A percentile compares a stretch with the other conserved stretches of the same genome.
phyloP scores from a whole-genome alignment of 2,113 vertebrate genomes.

The Psammodynastes pulverulentus region DNA sequence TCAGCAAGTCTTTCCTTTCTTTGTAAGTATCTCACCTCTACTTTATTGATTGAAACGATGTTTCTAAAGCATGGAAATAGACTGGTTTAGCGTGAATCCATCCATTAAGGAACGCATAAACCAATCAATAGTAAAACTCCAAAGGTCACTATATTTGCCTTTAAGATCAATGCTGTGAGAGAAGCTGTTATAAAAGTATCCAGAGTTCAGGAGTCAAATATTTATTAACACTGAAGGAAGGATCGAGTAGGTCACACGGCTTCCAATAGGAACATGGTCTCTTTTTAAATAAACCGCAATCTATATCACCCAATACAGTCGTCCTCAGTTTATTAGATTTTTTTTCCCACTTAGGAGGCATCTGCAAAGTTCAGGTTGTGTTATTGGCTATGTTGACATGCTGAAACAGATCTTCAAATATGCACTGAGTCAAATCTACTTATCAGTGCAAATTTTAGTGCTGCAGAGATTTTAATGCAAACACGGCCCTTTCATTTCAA shows the following conservation, averaged over 20 bases:
- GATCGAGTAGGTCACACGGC: constrained; percentile 32
- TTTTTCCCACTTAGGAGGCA: constrained; percentile 21
- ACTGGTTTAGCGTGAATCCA: constrained; percentile 3
- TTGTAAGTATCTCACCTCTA: constrained; percentile 20
- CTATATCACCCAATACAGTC: constrained; percentile 28
- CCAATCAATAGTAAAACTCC: constrained; percentile 70
- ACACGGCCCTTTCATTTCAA: constrained; percentile 12
- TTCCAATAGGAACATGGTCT: constrained; percentile 35
- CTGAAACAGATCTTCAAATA: constrained; percentile 10
- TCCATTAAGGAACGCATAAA: constrained; percentile 47
- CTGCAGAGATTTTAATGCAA: background rate
- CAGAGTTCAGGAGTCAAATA: constrained; percentile 61
- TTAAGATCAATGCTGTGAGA: constrained; percentile 67
- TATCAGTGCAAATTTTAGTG: constrained; percentile 11
- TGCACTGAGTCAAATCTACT: constrained; percentile 2
- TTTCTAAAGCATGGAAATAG: constrained; percentile 28
- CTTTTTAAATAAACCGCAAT: constrained; percentile 53
- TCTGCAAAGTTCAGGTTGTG: constrained; percentile 53
- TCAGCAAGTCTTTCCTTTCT: background rate
- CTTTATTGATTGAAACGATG: constrained; percentile 27
- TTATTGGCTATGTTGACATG: constrained; percentile 31
- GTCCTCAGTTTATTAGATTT: constrained; percentile 50
- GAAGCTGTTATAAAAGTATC: constrained; percentile 68
- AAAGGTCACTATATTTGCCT: constrained; percentile 67
- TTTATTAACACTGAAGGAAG: constrained; percentile 52